A percentile compares a stretch with the other conserved stretches of the same genome.
phyloP scores from a whole-genome alignment of 2,888 invertebrate genomes.

The Sesia apiformis region DNA sequence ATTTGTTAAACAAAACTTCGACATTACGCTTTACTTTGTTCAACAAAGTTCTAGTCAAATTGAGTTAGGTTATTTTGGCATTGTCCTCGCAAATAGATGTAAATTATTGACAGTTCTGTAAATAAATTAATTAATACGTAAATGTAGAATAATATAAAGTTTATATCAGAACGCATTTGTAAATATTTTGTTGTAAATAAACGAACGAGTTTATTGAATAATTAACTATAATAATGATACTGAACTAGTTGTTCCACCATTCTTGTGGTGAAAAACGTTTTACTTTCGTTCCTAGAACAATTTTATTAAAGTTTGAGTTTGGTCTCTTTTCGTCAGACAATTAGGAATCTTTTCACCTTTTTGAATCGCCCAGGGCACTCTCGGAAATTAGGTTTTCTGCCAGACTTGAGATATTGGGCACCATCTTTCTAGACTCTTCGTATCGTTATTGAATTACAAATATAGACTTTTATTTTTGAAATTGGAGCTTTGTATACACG shows the following conservation, averaged over 20 bases:
- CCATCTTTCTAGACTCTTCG: too few relatives aligned
- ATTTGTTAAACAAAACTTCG: neutral
- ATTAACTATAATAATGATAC: slow-evolving; percentile 1
- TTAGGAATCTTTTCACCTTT: neutral
- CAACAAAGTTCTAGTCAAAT: neutral
- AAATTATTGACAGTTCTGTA: slow-evolving; percentile 31
- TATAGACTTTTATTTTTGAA: too few relatives aligned
- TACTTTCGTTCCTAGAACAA: slow-evolving; percentile 62
- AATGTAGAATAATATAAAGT: slow-evolving; percentile 31
- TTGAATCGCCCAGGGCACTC: too few relatives aligned
- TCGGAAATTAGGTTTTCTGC: too few relatives aligned
- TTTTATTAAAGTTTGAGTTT: slow-evolving; percentile 14
- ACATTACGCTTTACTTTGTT: neutral
- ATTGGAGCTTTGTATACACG: too few relatives aligned
- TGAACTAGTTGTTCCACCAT: slow-evolving; percentile 37
- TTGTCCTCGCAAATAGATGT: neutral
- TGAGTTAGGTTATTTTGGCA: neutral
- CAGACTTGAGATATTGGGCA: too few relatives aligned
- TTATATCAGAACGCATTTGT: slow-evolving; percentile 55
- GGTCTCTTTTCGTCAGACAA: neutral
- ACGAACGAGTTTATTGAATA: slow-evolving; percentile 24
- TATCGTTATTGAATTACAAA: too few relatives aligned
- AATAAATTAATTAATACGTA: slow-evolving; percentile 46
- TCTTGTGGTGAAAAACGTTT: slow-evolving; percentile 48
- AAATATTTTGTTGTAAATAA: slow-evolving; percentile 63